Evolutionary conservation across 2,113 vertebrate species (phyloP), one percentile per base, ranked within the genome.

Genomic region (Platycercus adscitus): DNA sequence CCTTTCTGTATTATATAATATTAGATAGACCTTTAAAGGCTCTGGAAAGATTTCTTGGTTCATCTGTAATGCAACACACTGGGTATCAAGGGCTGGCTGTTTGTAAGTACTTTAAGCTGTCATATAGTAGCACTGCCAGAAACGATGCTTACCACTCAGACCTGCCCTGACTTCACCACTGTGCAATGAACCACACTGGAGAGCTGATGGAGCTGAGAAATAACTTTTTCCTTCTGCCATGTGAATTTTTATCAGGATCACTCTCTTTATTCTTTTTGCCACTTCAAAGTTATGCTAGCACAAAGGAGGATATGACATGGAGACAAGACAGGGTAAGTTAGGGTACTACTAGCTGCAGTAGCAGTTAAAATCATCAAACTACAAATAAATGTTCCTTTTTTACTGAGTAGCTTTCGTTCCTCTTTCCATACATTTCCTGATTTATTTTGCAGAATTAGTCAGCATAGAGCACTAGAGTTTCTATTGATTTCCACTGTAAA

Each of bases 141-240:
- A 88, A 65, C 0, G 1, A 46, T 26, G 4, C 17, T 86, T 80
- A 23, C 41, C 29, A 31, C 44, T 79, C 56, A 61, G 41, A 85
- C 24, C 24, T 82, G 43, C 49, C 35, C 46, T 91, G 50, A 12
- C 35, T 88, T 65, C 80, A 66, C 41, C 29, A 21, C 43, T 81
- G 60, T 64, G 91, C 61, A 77, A 35, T 81, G 89, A 93, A 70
- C 43, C 91, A 63, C 60, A 47, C 17, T 26, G 21, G 66, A 93
- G 82, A 93, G 33, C 60, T 18, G 55, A 92, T 58, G 50, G 82
- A 70, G 64, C 64, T 84, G 80, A 88, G 92, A 94, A 93, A 78
- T 24, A 88, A 33, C n/a, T 31, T 7, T 69, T 96, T 94, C 37
- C 43, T 83, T 92, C 68, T 73, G 8, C 33, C 70, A 6, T 26